A percentile compares a stretch with the other conserved stretches of the same genome.
Evolutionary conservation across 2,113 vertebrate species (phyloP).

Genomic region (Thomomys bottae): DNA sequence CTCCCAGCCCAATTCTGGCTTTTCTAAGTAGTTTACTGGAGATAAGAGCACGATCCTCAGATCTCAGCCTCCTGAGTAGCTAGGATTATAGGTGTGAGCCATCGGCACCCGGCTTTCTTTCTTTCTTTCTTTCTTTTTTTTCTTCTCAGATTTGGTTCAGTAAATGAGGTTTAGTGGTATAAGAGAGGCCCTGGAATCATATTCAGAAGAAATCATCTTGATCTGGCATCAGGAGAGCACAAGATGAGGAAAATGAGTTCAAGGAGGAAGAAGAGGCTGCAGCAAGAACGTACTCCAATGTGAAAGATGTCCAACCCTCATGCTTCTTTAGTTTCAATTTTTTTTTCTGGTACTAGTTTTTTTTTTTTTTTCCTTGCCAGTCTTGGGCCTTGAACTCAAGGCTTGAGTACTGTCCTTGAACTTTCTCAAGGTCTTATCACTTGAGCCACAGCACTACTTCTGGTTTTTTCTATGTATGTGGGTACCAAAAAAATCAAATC

Average conservation of each 20-base stretch:
- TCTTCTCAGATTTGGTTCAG: not conserved
- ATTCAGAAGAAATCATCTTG: not conserved
- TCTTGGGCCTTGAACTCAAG: no score
- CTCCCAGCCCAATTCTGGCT: no score
- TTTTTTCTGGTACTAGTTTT: no score
- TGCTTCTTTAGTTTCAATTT: no score
- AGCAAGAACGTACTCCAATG: not conserved
- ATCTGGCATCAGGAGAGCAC: not conserved
- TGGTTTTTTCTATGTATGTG: no score
- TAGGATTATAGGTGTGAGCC: no score
- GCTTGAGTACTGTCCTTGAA: no score
- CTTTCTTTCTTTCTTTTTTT: not conserved
- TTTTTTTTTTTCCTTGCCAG: conserved; percentile 12
- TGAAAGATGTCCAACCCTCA: not conserved
- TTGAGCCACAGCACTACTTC: not conserved
- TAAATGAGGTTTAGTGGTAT: not conserved
- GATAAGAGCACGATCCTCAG: no score
- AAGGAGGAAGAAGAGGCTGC: not conserved
- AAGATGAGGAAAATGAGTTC: not conserved
- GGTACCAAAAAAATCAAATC: no score
- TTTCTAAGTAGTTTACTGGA: no score
- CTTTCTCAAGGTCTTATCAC: not conserved
- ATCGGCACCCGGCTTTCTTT: no score
- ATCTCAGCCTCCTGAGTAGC: no score
- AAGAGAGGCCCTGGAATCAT: not conserved